These are phyloP conservation scores for Thecophora atra DNA, from an alignment of 2,888 invertebrate species.

Conservation along the genomic window DNA sequence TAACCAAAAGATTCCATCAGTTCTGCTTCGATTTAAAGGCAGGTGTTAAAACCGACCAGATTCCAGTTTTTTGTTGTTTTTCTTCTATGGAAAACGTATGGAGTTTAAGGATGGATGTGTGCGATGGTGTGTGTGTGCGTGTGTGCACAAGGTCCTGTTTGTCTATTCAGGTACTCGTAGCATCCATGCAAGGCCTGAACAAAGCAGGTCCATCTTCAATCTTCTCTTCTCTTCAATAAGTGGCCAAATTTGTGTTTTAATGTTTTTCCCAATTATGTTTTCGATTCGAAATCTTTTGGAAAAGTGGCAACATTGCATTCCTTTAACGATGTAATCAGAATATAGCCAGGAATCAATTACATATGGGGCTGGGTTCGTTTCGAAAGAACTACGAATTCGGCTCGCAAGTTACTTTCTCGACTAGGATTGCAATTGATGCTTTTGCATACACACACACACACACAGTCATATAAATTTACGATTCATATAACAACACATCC, in stretches of 20 bases:
- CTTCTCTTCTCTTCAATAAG: slow-evolving; percentile 12
- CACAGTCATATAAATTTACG: no score
- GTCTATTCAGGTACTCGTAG: slow-evolving; percentile 12
- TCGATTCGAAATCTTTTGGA: not conserved
- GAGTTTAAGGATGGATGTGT: no score
- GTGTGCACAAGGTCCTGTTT: not conserved
- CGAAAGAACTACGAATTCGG: no score
- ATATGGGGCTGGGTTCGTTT: no score
- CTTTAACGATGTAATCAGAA: no score
- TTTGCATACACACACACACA: no score
- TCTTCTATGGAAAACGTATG: not conserved
- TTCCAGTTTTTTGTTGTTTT: slow-evolving; percentile 17
- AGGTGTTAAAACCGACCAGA: slow-evolving; percentile 28
- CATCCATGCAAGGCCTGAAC: not conserved
- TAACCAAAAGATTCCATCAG: slow-evolving; percentile 10
- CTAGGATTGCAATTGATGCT: no score
- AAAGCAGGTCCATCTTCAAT: slow-evolving; percentile 15
- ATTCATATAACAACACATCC: slow-evolving; percentile 16
- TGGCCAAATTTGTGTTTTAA: slow-evolving; percentile 25
- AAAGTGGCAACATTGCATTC: slow-evolving; percentile 22
- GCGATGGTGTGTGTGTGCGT: not conserved
- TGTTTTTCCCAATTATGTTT: not conserved
- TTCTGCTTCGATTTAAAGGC: slow-evolving; percentile 24
- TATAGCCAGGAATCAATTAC: no score
- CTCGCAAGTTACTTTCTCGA: no score